Evolutionary conservation across 2,797 vertebrate genomes (phyloP).

Genomic region (Xenentodon cancila): DNA sequence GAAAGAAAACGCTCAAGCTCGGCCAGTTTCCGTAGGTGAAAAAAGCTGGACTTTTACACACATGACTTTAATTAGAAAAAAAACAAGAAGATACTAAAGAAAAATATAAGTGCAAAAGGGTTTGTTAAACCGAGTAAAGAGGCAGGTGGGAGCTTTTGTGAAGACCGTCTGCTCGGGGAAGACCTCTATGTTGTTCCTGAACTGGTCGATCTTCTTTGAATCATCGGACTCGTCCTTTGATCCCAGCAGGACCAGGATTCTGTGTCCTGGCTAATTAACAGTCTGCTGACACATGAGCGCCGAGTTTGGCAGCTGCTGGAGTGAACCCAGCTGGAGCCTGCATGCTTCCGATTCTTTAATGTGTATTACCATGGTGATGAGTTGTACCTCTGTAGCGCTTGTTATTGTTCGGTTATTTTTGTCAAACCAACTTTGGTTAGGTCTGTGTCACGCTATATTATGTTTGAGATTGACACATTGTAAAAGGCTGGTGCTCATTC

Average conservation of each 20-base stretch:
- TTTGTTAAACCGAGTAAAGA: not conserved
- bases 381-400: slow-evolving; percentile 1
- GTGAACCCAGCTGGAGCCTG: slow-evolving; percentile 32
- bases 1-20: too few species aligned
- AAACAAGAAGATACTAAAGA: too few species aligned
- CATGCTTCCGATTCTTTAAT: slow-evolving; percentile 26
- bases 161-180: not conserved
- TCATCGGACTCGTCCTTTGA: slow-evolving; percentile 50
- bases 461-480: not conserved
- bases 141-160: not conserved
- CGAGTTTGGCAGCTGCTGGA: slow-evolving; percentile 42
- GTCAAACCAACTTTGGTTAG: not conserved
- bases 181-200: slow-evolving; percentile 3
- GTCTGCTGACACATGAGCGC: slow-evolving; percentile 33
- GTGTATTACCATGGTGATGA: slow-evolving; percentile 27
- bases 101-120: too few species aligned
- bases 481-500: slow-evolving; percentile 1
- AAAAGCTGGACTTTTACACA: too few species aligned
- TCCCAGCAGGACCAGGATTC: slow-evolving; percentile 29
- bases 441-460: not conserved
- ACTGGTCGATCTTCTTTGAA: slow-evolving; percentile 22
- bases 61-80: too few species aligned
- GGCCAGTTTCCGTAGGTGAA: too few species aligned
- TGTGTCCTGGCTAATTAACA: slow-evolving; percentile 56
- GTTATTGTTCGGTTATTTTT: slow-evolving; percentile 2